Evolutionary conservation across 2,113 vertebrate species (phyloP).

Genomic region (Percopsis transmontana): DNA sequence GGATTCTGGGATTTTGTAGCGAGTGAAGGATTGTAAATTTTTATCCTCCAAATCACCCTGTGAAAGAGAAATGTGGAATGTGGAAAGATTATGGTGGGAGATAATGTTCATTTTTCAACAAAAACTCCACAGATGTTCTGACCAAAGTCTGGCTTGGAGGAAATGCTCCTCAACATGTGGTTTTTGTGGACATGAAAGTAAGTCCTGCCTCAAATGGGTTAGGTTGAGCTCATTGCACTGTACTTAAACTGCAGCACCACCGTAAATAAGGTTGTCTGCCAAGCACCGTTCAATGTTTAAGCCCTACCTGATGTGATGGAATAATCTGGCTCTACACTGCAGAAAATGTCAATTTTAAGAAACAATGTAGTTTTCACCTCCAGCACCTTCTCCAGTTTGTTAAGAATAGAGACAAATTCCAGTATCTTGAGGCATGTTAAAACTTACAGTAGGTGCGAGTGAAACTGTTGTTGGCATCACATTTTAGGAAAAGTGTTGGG

Average conservation of each 20-base stretch:
- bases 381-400: background rate
- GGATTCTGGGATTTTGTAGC: background rate
- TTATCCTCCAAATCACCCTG: background rate
- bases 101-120: conserved; percentile 15
- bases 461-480: no score
- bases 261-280: conserved; percentile 40
- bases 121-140: conserved; percentile 5
- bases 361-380: background rate
- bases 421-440: no score
- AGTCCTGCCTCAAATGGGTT: conserved; percentile 28
- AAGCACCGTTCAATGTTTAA: conserved; percentile 8
- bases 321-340: conserved; percentile 11
- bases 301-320: conserved; percentile 9
- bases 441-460: no score
- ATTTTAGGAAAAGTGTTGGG: no score
- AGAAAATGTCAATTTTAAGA: background rate
- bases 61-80: background rate
- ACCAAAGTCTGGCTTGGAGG: conserved; percentile 6
- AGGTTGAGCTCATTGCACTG: conserved; percentile 23
- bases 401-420: no score
- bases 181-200: conserved; percentile 42
- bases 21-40: background rate
- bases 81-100: background rate
- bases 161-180: conserved; percentile 31
- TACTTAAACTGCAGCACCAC: conserved; percentile 26